Base-by-base conservation (phyloP, 2,797 vertebrate genomes). In the Sebastes taczanowskii region DNA sequence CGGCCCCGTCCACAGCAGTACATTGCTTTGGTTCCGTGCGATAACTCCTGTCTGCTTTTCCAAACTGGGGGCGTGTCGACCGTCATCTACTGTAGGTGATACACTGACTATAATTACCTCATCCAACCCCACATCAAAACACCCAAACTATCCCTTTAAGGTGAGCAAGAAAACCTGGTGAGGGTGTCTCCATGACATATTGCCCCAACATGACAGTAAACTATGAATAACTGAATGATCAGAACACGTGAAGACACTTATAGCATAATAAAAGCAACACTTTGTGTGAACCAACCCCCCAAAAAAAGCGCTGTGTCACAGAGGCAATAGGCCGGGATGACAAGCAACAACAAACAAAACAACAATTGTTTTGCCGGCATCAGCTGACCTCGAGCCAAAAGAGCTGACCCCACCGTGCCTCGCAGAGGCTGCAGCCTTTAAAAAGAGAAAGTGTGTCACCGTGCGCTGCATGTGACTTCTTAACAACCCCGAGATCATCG, bases 341-440 rank as follows among this genome's bases (percentile, higher is more conserved):
- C 75, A 38, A 70, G 63, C 74, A 79, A 80, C 78, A 79, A 88
- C 81, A 89, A 85, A 93, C 86, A 91, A 81, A 87, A 80, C 84
- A 86, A 87, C 86, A 87, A 85, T 90, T 93, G 94, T 94, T 92
- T 89, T 77, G 83, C 80, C 72, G 11, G 72, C 77, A 87, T 94
- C 93, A 94, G 93, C 94, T 94, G 94, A 93, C 83, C 83, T n/a
- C 11, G 20, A 75, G 81, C 46, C 35, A 90, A 87, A 10, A 66
- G 74, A 70, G 77, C 78, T 55, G 85, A 82, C 83, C 85, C 81
- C 69, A 30, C 7, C 60, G 27, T 8, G 86, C 77, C 84, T 74
- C 70, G 60, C 16, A 30, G 69, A 71, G 84, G 83, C 84, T 70
- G 61, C 60, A 79, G 83, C 63, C 76, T 83, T 77, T 83, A 68